Evolutionary conservation across 2,797 vertebrate genomes (phyloP).

Genomic region (Vireo griseus): DNA sequence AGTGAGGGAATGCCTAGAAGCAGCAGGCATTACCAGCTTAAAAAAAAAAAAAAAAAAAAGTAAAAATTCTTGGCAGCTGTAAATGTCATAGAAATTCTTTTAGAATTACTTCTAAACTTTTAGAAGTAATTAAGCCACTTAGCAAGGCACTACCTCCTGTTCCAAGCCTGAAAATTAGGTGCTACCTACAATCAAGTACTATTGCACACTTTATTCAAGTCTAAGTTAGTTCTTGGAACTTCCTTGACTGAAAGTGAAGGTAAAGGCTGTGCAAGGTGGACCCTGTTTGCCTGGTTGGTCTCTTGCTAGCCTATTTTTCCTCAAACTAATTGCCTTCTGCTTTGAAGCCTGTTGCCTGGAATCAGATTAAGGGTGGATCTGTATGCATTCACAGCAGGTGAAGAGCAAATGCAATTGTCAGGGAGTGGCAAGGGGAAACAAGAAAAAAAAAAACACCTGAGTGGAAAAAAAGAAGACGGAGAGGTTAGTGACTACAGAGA

Average conservation of each 20-base stretch:
- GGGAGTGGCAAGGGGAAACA: neutral
- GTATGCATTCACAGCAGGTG: neutral
- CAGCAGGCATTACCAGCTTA: neutral
- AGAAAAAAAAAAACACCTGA: no score
- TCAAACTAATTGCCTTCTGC: neutral
- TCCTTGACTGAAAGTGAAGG: neutral
- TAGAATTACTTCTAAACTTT: no score
- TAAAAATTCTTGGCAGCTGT: neutral
- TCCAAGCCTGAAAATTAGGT: neutral
- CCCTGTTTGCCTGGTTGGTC: neutral
- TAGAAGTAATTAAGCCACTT: neutral
- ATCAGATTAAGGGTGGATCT: neutral
- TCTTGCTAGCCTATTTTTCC: neutral
- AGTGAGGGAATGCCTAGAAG: neutral
- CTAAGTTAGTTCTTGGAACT: neutral
- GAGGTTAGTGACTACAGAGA: neutral
- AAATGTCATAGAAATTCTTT: neutral
- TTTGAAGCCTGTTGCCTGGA: neutral
- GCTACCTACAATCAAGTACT: neutral
- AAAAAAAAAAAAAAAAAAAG: neutral
- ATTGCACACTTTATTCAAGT: neutral
- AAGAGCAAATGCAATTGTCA: neutral
- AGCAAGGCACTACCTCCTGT: neutral
- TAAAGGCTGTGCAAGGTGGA: neutral
- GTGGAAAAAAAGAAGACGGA: neutral